Evolutionary conservation across 2,113 vertebrate species (phyloP).

Genomic region (Daphoenositta chrysoptera): DNA sequence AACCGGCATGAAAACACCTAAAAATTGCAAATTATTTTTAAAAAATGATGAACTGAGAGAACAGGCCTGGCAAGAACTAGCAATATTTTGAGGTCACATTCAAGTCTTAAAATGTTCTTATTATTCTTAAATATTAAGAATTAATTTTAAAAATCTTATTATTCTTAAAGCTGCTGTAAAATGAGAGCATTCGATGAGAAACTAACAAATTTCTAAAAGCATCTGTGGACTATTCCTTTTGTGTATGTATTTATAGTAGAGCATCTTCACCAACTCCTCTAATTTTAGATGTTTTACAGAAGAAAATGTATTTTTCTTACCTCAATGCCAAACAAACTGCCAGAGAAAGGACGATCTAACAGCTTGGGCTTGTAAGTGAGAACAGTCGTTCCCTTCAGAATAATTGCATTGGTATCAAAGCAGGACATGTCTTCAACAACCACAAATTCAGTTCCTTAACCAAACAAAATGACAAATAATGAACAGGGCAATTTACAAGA

Average conservation of each 20-base stretch:
- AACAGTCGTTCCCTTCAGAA: conserved; percentile 96
- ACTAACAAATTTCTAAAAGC: background rate
- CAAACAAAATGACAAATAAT: background rate
- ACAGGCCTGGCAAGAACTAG: background rate
- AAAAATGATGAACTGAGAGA: background rate
- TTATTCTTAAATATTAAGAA: too few relatives aligned
- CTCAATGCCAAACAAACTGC: conserved; percentile 93
- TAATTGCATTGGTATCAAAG: conserved; percentile 89
- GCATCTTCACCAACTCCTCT: background rate
- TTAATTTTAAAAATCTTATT: too few relatives aligned
- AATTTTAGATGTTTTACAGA: background rate
- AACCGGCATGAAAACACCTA: conserved; percentile 96
- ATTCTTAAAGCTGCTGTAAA: background rate
- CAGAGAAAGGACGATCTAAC: conserved; percentile 91
- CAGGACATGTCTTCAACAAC: conserved; percentile 93
- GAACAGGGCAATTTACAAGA: background rate
- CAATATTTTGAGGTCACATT: background rate
- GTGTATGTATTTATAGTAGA: background rate
- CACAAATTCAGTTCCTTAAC: conserved; percentile 95
- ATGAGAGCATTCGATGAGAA: background rate
- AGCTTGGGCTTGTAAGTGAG: conserved; percentile 95
- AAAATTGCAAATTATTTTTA: background rate
- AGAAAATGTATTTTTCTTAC: conserved; percentile 62
- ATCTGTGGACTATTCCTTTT: background rate
- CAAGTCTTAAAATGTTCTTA: background rate